These are phyloP conservation scores for Amphiprion clarkii DNA, from an alignment of 2,797 vertebrate species.

Conservation along the genomic window DNA sequence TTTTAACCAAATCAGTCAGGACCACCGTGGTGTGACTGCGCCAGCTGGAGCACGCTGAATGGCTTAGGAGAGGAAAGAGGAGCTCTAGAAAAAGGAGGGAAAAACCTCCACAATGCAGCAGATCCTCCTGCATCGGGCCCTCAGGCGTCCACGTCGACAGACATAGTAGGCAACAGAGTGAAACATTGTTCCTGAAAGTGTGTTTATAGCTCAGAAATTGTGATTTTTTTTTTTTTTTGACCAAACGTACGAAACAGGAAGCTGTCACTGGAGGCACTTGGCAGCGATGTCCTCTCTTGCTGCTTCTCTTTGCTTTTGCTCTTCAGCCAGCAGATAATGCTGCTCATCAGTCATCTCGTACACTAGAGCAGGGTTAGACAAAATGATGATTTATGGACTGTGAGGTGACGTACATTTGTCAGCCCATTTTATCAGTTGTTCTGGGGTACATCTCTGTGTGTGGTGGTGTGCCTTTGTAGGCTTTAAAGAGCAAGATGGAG, in stretches of 20 bases:
- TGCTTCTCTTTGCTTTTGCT: not conserved
- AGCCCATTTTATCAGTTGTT: no score
- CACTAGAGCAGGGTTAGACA: not conserved
- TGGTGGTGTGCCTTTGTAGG: no score
- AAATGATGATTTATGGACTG: not conserved
- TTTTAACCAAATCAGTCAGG: slow-evolving; percentile 62
- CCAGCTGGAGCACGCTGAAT: slow-evolving; percentile 54
- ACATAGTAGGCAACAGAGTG: slow-evolving; percentile 14
- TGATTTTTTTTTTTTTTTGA: not conserved
- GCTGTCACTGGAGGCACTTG: slow-evolving; percentile 8
- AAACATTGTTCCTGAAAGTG: slow-evolving; percentile 11
- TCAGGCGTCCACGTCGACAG: slow-evolving; percentile 27
- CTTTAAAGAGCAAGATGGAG: no score
- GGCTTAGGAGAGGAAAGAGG: slow-evolving; percentile 15
- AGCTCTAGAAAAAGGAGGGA: slow-evolving; percentile 25
- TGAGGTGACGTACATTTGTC: no score
- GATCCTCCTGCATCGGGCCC: slow-evolving; percentile 41
- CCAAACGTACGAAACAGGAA: slow-evolving; percentile 10
- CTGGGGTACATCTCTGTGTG: no score
- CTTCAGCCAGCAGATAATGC: not conserved
- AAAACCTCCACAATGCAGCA: slow-evolving; percentile 51
- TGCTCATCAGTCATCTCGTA: not conserved
- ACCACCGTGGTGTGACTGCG: slow-evolving; percentile 35
- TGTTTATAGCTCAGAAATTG: slow-evolving; percentile 5
- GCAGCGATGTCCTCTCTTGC: slow-evolving; percentile 18